phyloP scores from a whole-genome alignment of 2,113 vertebrate genomes.

The Bujurquina vittata region DNA sequence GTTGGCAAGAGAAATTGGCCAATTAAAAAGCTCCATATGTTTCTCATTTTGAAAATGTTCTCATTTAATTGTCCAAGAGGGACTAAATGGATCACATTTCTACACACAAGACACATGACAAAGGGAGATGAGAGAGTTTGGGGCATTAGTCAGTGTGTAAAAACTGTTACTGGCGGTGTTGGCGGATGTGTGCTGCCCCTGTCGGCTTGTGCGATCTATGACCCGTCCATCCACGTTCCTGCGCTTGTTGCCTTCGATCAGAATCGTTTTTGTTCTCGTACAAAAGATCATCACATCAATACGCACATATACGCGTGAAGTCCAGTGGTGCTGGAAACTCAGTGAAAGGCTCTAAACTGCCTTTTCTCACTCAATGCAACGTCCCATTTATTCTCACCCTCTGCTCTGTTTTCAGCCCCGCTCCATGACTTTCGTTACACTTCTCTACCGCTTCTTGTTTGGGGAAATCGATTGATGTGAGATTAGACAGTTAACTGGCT shows the following conservation, averaged over 20 bases:
- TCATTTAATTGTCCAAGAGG: constrained; percentile 79
- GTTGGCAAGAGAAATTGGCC: constrained; percentile 81
- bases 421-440: constrained; percentile 49
- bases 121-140: constrained; percentile 6
- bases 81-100: constrained; percentile 61
- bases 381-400: neutral
- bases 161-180: neutral
- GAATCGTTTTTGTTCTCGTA: constrained; percentile 1
- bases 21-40: constrained; percentile 84
- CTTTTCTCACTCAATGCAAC: constrained; percentile 11
- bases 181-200: neutral
- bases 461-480: constrained; percentile 72
- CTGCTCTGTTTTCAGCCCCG: constrained; percentile 6
- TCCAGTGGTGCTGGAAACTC: neutral
- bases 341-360: constrained; percentile 36
- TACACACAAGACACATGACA: constrained; percentile 36
- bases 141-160: neutral
- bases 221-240: constrained; percentile 1
- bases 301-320: neutral
- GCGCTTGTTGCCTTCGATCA: constrained; percentile 13
- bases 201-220: neutral
- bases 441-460: constrained; percentile 60
- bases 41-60: constrained; percentile 80
- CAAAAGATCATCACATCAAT: constrained; percentile 8
- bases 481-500: constrained; percentile 77